Base-by-base conservation (phyloP, 1,140 invertebrate genomes). In the Daktulosphaira vitifoliae region DNA sequence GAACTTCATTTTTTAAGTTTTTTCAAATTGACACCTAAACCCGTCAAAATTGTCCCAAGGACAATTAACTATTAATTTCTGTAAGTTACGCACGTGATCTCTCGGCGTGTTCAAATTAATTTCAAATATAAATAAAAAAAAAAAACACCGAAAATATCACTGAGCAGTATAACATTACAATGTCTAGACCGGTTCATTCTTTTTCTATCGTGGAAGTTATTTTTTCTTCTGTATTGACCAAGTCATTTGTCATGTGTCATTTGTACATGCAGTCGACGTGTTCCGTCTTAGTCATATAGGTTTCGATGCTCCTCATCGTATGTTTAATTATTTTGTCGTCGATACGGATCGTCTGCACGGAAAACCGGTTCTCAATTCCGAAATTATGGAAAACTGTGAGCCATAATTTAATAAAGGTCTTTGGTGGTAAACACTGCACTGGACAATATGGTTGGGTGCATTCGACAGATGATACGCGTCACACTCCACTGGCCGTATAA, bases 181-280 rank as follows among this genome's bases (percentile, higher is more conserved):
- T 16, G 56, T 62, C 56, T 62, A 62, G 56, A 62, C 56, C 42
- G 56, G 56, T 62, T 62, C 42, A 48, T 29, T 62, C 42, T 62
- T 62, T 8, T 62, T 13, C 20, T 42, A 25, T 56, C 13, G n/a
- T 46, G 42, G 5, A 11, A 5, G 29, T 33, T 33, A 33, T 33
- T 33, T 33, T 16, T 16, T 22, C 56, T 23, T 29, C 42, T 39
- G 42, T 29, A 46, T 46, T 23, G 56, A 46, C 56, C 56, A 16
- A 48, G 56, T 62, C 56, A 62, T 62, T 62, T 62, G 42, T 62
- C 42, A 62, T 33, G 56, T 62, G 56, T 44, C 38, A 15, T 8
- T 15, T 15, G 23, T 2, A n/a, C 15, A 16, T 38, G 7, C 54
- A 23, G 54, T 33, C 42, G 42, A 48, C 56, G 25, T 33, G 56